Evolutionary conservation across 2,113 vertebrate genomes (phyloP), one percentile per base, ranked within the genome.

Genomic region (Macquaria ambigua): DNA sequence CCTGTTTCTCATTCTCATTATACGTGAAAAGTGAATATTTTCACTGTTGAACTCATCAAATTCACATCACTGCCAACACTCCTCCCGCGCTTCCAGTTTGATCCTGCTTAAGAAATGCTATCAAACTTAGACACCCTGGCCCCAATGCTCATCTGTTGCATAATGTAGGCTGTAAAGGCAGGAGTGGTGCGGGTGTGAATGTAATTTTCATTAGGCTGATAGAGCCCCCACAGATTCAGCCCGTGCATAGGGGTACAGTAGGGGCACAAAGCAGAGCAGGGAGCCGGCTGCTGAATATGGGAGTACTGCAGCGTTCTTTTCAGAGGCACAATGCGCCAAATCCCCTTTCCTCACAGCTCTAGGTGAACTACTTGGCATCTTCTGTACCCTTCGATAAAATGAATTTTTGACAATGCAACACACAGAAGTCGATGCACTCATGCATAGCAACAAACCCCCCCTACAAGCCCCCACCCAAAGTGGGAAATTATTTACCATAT

Each of bases 31-130:
- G 90, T 93, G 93, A 93, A 94, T 93, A 94, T 94, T 94, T 94
- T 93, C 90, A 93, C 93, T 93, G 84, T 91, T 93, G 92, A 94
- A 93, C 94, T 95, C 93, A 93, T 94, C 91, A 94, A 94, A 94
- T 93, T 93, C 93, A 90, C 89, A 95, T 94, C 90, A 93, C 87
- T 89, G 92, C 93, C 92, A 91, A 89, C 84, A 66, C 83, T 90
- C 85, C 89, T 80, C 86, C 86, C 72, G 70, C 83, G 77, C 91
- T 92, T 85, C 78, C 84, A 93, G 88, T 94, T 90, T 92, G 89
- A 93, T 96, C 91, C 87, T 90, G 87, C 91, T 90, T 90, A 88
- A 93, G 92, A 91, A 92, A 93, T 89, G 92, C 84, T 93, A 91
- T 87, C 91, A 92, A 94, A 94, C 92, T 92, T 94, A 88, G 87